A percentile compares a stretch with the other conserved stretches of the same genome.
Conservation (phyloP, 2,888 invertebrate genomes). For the Alentia gelatinosa region DNA sequence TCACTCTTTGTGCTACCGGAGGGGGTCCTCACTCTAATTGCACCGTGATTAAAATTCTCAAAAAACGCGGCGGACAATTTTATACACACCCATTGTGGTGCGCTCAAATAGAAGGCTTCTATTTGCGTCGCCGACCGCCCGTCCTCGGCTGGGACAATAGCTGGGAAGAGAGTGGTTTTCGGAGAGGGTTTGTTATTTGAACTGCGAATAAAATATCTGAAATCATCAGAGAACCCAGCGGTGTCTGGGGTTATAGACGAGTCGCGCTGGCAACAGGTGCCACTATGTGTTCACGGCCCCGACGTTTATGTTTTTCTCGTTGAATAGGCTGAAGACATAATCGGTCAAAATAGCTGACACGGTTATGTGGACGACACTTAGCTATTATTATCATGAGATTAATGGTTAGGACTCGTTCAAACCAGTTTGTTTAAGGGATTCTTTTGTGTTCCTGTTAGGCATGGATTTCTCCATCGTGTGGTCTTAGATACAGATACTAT, state of each 20-base stretch:
- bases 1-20: not conserved
- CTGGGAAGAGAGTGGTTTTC: not conserved
- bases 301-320: not conserved
- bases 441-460: no score
- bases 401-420: not conserved
- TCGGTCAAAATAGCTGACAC: not conserved
- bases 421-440: not conserved
- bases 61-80: slow-evolving; percentile 3
- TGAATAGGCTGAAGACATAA: not conserved
- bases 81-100: not conserved
- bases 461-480: no score
- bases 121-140: not conserved
- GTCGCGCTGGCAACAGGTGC: not conserved
- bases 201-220: not conserved
- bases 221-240: not conserved
- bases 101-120: not conserved
- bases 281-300: not conserved
- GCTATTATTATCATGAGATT: not conserved
- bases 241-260: slow-evolving; percentile 1
- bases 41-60: slow-evolving; percentile 17
- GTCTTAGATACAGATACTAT: no score
- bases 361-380: not conserved
- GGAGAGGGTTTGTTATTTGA: not conserved
- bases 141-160: not conserved
- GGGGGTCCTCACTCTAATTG: slow-evolving; percentile 16